These are phyloP conservation scores for Pelagia noctiluca DNA, from an alignment of 30 jellyfish, hydroid and myxozoan species.

Conservation along the genomic window DNA sequence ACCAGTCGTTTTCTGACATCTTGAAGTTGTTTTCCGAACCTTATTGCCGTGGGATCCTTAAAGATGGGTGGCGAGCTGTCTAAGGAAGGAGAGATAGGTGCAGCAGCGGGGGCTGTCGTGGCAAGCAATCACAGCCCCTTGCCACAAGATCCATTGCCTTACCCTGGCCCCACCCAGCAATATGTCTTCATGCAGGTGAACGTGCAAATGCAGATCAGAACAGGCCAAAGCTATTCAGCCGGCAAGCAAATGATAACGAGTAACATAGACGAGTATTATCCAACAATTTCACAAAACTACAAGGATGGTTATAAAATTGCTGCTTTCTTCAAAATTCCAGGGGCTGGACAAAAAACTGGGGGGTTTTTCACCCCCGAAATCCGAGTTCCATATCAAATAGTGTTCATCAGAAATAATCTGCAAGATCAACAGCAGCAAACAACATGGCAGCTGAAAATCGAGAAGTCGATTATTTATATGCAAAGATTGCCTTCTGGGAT, in stretches of 20 bases:
- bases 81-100: too few relatives aligned
- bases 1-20: too few relatives aligned
- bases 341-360: neutral
- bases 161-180: conserved; percentile 50
- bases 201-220: neutral
- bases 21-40: too few relatives aligned
- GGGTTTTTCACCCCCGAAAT: conserved; percentile 31
- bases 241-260: conserved; percentile 52
- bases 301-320: conserved; percentile 41
- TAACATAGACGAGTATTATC: conserved; percentile 51
- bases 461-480: conserved; percentile 49
- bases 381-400: conserved; percentile 12
- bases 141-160: conserved; percentile 69
- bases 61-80: too few relatives aligned
- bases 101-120: neutral
- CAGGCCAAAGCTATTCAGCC: conserved; percentile 14
- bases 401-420: neutral
- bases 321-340: conserved; percentile 60
- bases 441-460: conserved; percentile 51
- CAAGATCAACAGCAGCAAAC: neutral
- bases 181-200: conserved; percentile 35
- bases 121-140: conserved; percentile 21
- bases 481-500: conserved; percentile 37
- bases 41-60: too few relatives aligned
- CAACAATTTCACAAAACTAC: conserved; percentile 41